Conservation (phyloP, 2,113 vertebrate genomes). For the Callospermophilus lateralis region DNA sequence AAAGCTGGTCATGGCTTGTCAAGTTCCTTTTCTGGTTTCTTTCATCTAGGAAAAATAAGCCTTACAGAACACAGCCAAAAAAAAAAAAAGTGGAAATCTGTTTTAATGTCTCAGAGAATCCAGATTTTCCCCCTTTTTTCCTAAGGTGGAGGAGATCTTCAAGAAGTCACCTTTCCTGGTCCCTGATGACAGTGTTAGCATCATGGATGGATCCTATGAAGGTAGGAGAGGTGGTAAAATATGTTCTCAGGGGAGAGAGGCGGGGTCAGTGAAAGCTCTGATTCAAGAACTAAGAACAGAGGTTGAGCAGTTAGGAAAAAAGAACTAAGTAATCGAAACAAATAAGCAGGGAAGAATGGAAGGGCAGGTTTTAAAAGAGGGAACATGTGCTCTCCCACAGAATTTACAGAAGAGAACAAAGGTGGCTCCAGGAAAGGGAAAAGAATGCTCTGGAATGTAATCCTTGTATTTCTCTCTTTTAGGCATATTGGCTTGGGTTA, state of each 20-base stretch:
- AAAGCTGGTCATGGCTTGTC: constrained; percentile 30
- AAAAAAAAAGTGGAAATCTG: neutral
- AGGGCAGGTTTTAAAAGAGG: neutral
- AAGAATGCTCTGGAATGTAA: neutral
- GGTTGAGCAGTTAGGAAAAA: neutral
- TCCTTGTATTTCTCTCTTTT: constrained; percentile 75
- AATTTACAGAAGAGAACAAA: neutral
- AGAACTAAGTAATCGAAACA: neutral
- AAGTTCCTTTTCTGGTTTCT: neutral
- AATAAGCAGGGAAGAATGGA: neutral
- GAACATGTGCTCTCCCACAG: neutral
- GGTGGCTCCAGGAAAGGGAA: neutral
- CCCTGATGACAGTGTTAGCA: constrained; percentile 94
- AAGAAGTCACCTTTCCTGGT: constrained; percentile 96
- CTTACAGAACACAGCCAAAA: neutral
- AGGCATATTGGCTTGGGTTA: constrained; percentile 99
- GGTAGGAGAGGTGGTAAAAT: constrained; percentile 86
- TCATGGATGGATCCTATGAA: constrained; percentile 98
- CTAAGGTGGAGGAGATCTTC: constrained; percentile 94
- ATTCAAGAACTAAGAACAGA: neutral
- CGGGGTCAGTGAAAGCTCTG: neutral
- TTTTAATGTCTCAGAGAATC: constrained; percentile 40
- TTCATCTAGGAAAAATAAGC: constrained; percentile 11
- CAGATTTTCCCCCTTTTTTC: constrained; percentile 6
- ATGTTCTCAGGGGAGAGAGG: neutral